Conservation (phyloP, 2,113 vertebrate genomes). For the Phocoena sinus region DNA sequence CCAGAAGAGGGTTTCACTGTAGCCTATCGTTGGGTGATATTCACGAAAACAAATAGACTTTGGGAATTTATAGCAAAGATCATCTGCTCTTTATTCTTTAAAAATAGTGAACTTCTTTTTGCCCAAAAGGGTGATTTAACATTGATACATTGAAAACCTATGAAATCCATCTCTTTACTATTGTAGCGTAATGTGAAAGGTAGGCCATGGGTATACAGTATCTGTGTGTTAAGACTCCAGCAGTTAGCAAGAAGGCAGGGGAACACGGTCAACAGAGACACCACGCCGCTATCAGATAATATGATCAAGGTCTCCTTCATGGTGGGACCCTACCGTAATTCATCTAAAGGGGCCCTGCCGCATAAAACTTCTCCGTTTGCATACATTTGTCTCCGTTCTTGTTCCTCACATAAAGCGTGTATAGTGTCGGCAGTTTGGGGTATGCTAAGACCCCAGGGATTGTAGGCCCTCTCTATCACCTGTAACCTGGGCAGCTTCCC, state of each 20-base stretch:
- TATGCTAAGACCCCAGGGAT: not conserved
- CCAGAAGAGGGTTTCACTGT: not conserved
- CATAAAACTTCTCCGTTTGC: not conserved
- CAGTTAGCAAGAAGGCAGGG: not conserved
- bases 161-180: too few relatives aligned
- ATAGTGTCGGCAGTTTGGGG: too few relatives aligned
- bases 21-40: not conserved
- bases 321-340: fast-evolving
- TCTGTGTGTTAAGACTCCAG: too few relatives aligned
- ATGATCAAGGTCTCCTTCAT: fast-evolving
- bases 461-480: not conserved
- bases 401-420: not conserved
- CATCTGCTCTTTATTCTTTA: not conserved
- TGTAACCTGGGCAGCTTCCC: not conserved
- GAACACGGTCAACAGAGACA: fast-evolving
- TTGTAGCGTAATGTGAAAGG: fast-evolving
- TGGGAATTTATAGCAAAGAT: not conserved
- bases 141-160: fast-evolving
- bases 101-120: not conserved
- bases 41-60: not conserved
- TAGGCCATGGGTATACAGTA: fast-evolving
- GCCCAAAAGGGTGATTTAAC: not conserved
- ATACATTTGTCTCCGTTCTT: not conserved
- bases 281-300: fast-evolving
- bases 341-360: fast-evolving